Base-by-base conservation (phyloP, 2,888 invertebrate species). In the Piscicola geometra region DNA sequence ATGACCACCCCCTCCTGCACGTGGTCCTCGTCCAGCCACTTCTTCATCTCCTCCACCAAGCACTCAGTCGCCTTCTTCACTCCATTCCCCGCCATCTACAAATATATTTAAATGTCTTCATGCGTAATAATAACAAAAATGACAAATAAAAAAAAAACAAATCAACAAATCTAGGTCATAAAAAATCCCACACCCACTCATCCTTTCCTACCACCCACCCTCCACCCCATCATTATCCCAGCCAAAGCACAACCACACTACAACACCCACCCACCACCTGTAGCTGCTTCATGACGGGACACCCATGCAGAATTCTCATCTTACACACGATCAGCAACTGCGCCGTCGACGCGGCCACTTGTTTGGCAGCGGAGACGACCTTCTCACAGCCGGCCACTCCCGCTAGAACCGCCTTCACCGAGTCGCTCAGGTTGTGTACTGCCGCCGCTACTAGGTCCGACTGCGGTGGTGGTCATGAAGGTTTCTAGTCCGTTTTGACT, bases 31-130 rank as follows among this genome's bases (percentile, higher is more conserved):
- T 91, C 92, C 77, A 95, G 92, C 35, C 95, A 94, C 83, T 93
- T 92, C 79, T 96, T 91, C 0, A 98, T 97, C 0, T 97, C 94
- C 35, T 92, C 89, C 30, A 99, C 99, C 82, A 99, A 87, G 87
- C 95, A 95, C 86, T 99, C 99, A 0, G 99, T 98, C 1, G 98
- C 97, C 78, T 93, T 89, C 86, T 98, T 97, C 0, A 99, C 98
- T 1, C 94, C 95, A 81, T 95, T 96, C 21, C 97, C 97, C 0
- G 97, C 97, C 15, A 28, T 28, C 28, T 18, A 68, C 2, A 30
- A 18, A 9, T 9, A 68, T 15, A 21, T 68, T n/a, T 30, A 64
- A 30, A 28, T 12, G 21, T 9, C 64, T 73, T 28, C 56, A 5
- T 12, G 64, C 28, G 33, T 9, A 60, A 47, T 47, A 47, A 47